Evolutionary conservation across 2,888 invertebrate species (phyloP).

Genomic region (Osmoderma eremita): DNA sequence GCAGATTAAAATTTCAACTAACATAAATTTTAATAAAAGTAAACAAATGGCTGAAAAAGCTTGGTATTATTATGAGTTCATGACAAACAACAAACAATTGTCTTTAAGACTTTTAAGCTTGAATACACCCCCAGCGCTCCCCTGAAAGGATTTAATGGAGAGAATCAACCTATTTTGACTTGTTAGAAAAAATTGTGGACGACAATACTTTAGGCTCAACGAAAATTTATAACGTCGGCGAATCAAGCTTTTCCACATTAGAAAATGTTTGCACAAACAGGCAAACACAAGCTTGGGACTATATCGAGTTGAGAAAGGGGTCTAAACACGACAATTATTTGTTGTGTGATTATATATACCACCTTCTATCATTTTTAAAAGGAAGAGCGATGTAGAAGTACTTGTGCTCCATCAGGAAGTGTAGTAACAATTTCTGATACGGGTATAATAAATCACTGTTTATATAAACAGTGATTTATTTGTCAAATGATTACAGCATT

Average conservation of each 20-base stretch:
- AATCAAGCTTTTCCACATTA: neutral
- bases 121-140: too few relatives aligned
- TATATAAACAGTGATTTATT: neutral
- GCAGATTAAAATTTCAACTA: too few relatives aligned
- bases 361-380: neutral
- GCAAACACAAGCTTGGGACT: neutral
- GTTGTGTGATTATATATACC: neutral
- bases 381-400: neutral
- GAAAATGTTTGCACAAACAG: neutral
- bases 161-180: neutral
- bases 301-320: neutral
- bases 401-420: neutral
- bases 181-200: neutral
- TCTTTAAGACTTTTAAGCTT: too few relatives aligned
- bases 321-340: neutral
- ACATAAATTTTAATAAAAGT: too few relatives aligned
- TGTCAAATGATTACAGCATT: neutral
- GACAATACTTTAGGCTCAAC: neutral
- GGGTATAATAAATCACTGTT: too few relatives aligned
- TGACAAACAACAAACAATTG: too few relatives aligned
- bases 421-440: neutral
- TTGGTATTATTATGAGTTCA: too few relatives aligned
- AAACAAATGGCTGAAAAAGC: too few relatives aligned
- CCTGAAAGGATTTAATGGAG: too few relatives aligned
- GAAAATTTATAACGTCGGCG: neutral